A percentile compares a stretch with the other conserved stretches of the same genome.
Conservation (phyloP, 2,113 vertebrate genomes). For the Rhagologus leucostigma region DNA sequence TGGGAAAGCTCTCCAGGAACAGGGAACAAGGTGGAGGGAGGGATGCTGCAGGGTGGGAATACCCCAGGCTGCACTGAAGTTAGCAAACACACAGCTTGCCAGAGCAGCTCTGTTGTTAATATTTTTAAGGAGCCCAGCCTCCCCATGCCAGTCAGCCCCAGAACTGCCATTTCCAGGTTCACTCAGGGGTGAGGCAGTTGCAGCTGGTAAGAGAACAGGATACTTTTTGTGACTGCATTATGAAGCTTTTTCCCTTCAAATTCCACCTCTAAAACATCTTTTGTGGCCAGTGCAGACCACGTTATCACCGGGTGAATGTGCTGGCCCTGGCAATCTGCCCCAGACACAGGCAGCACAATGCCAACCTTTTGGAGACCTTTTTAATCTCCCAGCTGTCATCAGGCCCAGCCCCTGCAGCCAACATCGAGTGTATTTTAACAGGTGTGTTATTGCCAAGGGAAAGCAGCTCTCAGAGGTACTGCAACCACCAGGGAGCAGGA, state of each 20-base stretch:
- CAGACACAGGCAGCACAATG: slow-evolving; percentile 40
- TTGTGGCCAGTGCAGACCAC: slow-evolving; percentile 13
- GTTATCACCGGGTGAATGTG: background rate
- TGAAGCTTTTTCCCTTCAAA: slow-evolving; percentile 19
- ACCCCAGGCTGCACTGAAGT: background rate
- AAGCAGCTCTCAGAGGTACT: background rate
- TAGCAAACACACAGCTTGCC: background rate
- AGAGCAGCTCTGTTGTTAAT: background rate
- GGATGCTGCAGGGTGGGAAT: background rate
- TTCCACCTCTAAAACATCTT: background rate
- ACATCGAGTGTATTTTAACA: slow-evolving; percentile 35
- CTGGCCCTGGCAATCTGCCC: slow-evolving; percentile 46
- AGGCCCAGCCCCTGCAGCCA: background rate
- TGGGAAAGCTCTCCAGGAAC: background rate
- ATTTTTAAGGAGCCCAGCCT: background rate
- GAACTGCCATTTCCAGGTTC: background rate
- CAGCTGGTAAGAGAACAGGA: slow-evolving; percentile 42
- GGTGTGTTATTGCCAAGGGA: slow-evolving; percentile 51
- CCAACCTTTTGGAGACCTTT: slow-evolving; percentile 69
- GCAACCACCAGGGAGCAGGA: background rate
- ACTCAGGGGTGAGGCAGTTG: background rate
- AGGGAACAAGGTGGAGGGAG: background rate
- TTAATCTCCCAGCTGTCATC: slow-evolving; percentile 64
- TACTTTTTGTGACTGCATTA: slow-evolving; percentile 14
- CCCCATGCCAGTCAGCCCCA: background rate